Base-by-base conservation (phyloP, 2,113 vertebrate species). In the Hypanus sabinus region DNA sequence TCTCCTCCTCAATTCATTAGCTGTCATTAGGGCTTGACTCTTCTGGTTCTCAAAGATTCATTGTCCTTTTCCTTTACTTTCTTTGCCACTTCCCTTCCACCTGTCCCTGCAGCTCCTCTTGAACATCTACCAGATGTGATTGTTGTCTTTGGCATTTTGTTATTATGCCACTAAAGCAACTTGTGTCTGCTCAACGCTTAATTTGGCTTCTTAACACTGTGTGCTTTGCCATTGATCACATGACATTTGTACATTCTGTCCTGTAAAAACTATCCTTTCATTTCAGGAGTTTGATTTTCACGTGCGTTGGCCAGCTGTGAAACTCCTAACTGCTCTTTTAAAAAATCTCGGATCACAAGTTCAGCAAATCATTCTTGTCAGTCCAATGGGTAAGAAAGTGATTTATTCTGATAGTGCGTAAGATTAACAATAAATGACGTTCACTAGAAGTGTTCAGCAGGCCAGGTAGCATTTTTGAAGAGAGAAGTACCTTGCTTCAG, bases 241-340 rank as follows among this genome's bases (percentile, higher is more conserved):
- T 65, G 62, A 60, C 33, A 1, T 65, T 62, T 2, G n/a, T 18
- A n/a, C 10, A 33, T 33, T 83, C 65, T 88, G 9, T 18, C 81
- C 16, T 65, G 85, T 88, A 11, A 87, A 62, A 88, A 27, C 94
- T 0, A 9, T 33, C 0, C 62, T 24, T 62, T 94, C 7, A 38
- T 80, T 95, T 76, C 94, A 99, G 99, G 99, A 99, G 71, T 99
- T 99, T 97, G 99, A 99, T 95, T 99, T 99, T 95, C 99, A 99
- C 2, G 99, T 99, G 0, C 98, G 99, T 0, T 99, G 99, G 99
- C 99, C 99, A 9, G 98, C 96, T 24, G 98, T 99, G 94, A 99
- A 98, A 94, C 96, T 99, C 10, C 96, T 99, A 73, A 99, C 99
- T 0, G 97, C 97, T 57, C 96, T 99, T 1, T 94, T 99, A 94